Conservation (phyloP, 2,888 invertebrate genomes). For the Bruchidius siliquastri region DNA sequence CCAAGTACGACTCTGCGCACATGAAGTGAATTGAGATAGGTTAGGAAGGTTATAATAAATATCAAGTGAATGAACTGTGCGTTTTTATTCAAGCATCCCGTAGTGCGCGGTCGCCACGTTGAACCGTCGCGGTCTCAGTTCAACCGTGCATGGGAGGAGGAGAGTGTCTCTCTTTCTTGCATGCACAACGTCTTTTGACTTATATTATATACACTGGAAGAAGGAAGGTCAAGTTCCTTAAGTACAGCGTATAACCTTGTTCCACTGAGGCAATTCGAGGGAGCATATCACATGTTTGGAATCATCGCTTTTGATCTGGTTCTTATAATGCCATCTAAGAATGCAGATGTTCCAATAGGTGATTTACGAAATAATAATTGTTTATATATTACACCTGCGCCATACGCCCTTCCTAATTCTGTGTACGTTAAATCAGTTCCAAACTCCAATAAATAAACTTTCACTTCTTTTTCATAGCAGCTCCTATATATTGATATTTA, state of each 20-base stretch:
- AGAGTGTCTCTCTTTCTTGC: constrained; percentile 11
- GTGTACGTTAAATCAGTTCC: no score
- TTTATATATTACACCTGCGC: no score
- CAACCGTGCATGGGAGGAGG: neutral
- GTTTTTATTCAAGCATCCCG: constrained; percentile 25
- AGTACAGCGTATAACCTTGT: neutral
- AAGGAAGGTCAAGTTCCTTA: neutral
- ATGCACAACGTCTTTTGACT: neutral
- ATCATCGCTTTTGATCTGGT: no score
- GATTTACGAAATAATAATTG: neutral
- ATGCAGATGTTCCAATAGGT: no score
- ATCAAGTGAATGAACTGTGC: constrained; percentile 44
- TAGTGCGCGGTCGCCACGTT: neutral
- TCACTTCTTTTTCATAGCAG: no score
- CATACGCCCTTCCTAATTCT: no score
- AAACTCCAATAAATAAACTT: no score
- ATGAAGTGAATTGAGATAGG: constrained; percentile 40
- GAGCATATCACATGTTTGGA: neutral
- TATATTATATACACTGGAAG: neutral
- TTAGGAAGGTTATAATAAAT: constrained; percentile 46
- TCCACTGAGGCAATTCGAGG: neutral
- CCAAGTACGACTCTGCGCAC: constrained; percentile 21
- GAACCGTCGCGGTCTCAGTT: neutral
- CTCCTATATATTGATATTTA: no score
- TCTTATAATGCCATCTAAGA: no score